A percentile compares a stretch with the other conserved stretches of the same genome.
Conservation (phyloP, 2,888 invertebrate genomes). For the Meganola albula region DNA sequence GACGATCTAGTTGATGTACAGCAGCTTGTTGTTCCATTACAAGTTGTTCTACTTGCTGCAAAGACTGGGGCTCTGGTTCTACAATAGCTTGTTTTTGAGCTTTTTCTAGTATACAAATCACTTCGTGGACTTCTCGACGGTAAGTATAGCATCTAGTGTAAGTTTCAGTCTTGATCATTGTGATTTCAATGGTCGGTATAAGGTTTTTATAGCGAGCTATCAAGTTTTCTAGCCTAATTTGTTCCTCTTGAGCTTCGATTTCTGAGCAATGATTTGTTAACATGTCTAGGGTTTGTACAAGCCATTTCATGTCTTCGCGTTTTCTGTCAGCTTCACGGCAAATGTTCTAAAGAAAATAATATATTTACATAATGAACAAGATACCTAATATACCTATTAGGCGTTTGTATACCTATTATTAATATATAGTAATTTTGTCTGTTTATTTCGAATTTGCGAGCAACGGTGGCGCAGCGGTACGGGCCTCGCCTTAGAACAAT, state of each 20-base stretch:
- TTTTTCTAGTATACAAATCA: slow-evolving; percentile 85
- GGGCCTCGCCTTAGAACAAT: no score
- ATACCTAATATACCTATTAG: neutral
- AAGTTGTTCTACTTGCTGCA: slow-evolving; percentile 85
- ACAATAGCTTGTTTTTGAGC: slow-evolving; percentile 85
- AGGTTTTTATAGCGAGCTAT: slow-evolving; percentile 93
- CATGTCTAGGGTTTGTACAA: slow-evolving; percentile 93
- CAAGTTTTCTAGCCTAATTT: slow-evolving; percentile 87
- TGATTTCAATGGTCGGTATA: slow-evolving; percentile 94
- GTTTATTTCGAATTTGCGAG: no score
- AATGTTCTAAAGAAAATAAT: slow-evolving; percentile 80
- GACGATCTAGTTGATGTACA: slow-evolving; percentile 88
- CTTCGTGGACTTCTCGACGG: slow-evolving; percentile 91
- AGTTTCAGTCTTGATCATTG: slow-evolving; percentile 94
- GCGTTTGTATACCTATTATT: no score
- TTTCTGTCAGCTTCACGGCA: slow-evolving; percentile 93
- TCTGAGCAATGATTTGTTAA: slow-evolving; percentile 90
- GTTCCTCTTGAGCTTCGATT: slow-evolving; percentile 87
- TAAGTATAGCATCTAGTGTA: slow-evolving; percentile 95
- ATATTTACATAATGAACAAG: neutral
- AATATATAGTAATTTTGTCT: no score
- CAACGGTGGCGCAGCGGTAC: no score
- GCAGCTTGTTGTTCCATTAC: slow-evolving; percentile 90
- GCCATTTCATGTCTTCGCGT: slow-evolving; percentile 96
- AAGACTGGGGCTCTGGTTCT: slow-evolving; percentile 81